Evolutionary conservation across 2,888 invertebrate species (phyloP), one percentile per base, ranked within the genome.

Genomic region (Neoscelio sp.): DNA sequence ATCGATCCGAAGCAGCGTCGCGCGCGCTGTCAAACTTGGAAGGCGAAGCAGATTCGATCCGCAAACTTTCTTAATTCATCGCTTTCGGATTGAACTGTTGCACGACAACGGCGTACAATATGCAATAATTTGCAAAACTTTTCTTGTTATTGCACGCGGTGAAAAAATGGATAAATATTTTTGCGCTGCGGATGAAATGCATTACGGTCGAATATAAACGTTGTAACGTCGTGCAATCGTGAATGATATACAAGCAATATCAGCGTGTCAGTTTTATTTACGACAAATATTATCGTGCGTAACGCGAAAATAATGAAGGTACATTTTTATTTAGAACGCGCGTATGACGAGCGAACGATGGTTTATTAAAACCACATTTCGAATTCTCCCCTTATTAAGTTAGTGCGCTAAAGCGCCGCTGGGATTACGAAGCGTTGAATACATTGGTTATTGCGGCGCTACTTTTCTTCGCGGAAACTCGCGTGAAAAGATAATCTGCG

Each of bases 341-440:
- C 42, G 20, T 54, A 71, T 38, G 40, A 70, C 46, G 70, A 40
- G 58, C 38, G 23, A 58, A 48, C 33, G 58, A 58, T 50, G 40
- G 48, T 71, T 71, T 52, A 62, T 71, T 71, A 71, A 71, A 71
- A 71, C 18, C 54, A 26, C 52, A 54, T 71, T 71, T 52, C 46
- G 52, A 35, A 52, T 44, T 62, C 33, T 7, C 13, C 12, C 17
- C 38, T 58, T 35, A 58, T 68, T 56, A 46, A 46, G 48, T 48
- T 30, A 48, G 44, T 26, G 56, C 20, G 20, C 23, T 13, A 13
- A 40, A 40, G 23, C 38, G 58, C 15, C 58, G 17, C 20, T 8
- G 60, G 17, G 48, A 48, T 38, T 38, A 48, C 48, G 62, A 6
- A 33, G 38, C 15, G 8, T 62, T 62, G 23, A 46, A 62, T 62